Evolutionary conservation across 2,113 vertebrate species (phyloP).

Genomic region (Platanista minor): DNA sequence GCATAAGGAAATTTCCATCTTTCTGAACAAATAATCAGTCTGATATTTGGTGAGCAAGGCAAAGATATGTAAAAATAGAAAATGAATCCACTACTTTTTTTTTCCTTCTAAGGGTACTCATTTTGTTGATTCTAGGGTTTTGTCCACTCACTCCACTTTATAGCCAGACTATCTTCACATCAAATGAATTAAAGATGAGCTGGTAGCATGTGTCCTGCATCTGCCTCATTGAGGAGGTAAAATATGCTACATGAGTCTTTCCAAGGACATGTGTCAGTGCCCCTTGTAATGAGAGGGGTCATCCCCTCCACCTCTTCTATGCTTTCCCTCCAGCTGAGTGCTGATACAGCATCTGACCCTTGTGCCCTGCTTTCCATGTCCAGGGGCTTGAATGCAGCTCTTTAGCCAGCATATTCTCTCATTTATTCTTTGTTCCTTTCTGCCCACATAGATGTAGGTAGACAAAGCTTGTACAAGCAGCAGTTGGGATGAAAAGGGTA

Average conservation of each 20-base stretch:
- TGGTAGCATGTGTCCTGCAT: background rate
- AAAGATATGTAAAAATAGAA: background rate
- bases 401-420: background rate
- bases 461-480: background rate
- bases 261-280: background rate
- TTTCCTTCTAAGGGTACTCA: background rate
- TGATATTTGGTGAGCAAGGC: background rate
- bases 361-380: slow-evolving; percentile 22
- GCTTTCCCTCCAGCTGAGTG: background rate
- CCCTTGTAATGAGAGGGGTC: background rate
- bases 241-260: background rate
- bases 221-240: background rate
- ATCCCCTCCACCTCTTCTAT: too few relatives aligned
- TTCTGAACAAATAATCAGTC: background rate
- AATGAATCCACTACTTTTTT: background rate
- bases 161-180: background rate
- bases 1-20: background rate
- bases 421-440: background rate
- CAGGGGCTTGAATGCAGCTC: background rate
- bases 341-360: background rate
- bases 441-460: background rate
- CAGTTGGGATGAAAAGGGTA: background rate
- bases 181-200: background rate
- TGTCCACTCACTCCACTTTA: background rate
- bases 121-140: background rate